Evolutionary conservation across 2,113 vertebrate species (phyloP), one percentile per base, ranked within the genome.

Genomic region (Macquaria ambigua): DNA sequence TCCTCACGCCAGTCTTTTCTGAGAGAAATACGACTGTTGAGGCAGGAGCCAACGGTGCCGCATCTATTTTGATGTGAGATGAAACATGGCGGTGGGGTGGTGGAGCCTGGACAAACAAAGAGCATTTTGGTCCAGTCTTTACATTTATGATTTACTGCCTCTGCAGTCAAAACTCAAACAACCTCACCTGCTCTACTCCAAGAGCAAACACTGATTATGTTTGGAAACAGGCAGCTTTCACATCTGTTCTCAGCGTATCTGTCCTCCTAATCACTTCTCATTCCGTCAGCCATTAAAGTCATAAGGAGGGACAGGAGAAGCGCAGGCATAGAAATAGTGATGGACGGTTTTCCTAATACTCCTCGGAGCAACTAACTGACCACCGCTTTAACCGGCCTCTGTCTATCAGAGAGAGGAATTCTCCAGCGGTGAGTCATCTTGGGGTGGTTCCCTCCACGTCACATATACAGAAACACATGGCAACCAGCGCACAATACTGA

Each of bases 381-480:
- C 41, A 66, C 34, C 72, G 73, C 87, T 92, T 83, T 89, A 84
- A 87, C 83, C 39, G 69, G 72, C 81, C 48, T 62, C 48, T 72
- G 79, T 89, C 71, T 77, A 80, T 90, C 68, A 4, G 61, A 87
- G 56, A 69, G 70, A 86, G 87, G 79, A 85, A 91, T 89, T 87
- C 84, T 89, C 79, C 34, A 25, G 77, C 20, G 5, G 8, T 94
- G 90, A 92, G 67, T 93, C 90, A 90, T 80, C 55, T 58, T 39
- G 15, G 80, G 91, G 83, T 82, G 90, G 92, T 92, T 87, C 82
- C 81, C 61, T 82, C 67, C 67, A 28, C 12, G 25, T 63, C 72
- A 84, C 71, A 68, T 41, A 23, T 41, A 23, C 25, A 68, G 25
- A 74, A 85, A 56, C 76, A 78, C 46, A 67, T 56, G 23, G 25